Percentiles rank a stretch among this genome's conserved stretches.
Conservation (phyloP, 2,888 invertebrate species). For the Iphiclides podalirius region DNA sequence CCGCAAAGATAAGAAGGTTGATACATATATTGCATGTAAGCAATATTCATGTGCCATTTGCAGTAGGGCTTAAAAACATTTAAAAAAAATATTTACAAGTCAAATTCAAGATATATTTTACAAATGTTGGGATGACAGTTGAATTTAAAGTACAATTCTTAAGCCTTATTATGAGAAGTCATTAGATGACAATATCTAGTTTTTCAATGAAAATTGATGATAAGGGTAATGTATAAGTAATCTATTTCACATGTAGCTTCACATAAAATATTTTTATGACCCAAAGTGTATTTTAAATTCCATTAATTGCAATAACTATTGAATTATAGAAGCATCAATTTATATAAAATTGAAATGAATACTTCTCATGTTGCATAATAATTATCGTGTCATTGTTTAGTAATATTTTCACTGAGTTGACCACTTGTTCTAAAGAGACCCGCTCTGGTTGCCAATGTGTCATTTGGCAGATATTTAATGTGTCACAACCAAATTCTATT, state of each 20-base stretch:
- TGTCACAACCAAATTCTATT: constrained; percentile 48
- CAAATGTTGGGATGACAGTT: constrained; percentile 31
- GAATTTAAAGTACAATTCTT: constrained; percentile 66
- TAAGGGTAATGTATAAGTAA: background rate
- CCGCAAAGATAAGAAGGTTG: background rate
- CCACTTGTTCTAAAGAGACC: constrained; percentile 45
- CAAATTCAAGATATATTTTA: constrained; percentile 23
- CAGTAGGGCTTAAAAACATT: constrained; percentile 34
- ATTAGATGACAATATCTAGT: constrained; percentile 42
- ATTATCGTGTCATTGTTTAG: constrained; percentile 12
- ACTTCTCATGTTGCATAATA: too few relatives aligned
- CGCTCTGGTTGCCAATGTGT: constrained; percentile 55
- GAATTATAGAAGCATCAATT: too few relatives aligned
- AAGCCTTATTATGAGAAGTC: constrained; percentile 58
- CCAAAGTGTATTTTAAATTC: constrained; percentile 6
- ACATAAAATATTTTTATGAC: background rate
- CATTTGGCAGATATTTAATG: constrained; percentile 57
- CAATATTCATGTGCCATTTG: constrained; percentile 57
- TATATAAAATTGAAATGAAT: background rate
- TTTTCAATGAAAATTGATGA: background rate
- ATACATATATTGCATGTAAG: background rate
- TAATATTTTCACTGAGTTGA: constrained; percentile 34
- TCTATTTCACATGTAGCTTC: background rate
- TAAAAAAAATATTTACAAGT: background rate
- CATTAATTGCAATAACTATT: too few relatives aligned